Evolutionary conservation across 2,113 vertebrate species (phyloP), one percentile per base, ranked within the genome.

Genomic region (Tenebrosternarchus preto): DNA sequence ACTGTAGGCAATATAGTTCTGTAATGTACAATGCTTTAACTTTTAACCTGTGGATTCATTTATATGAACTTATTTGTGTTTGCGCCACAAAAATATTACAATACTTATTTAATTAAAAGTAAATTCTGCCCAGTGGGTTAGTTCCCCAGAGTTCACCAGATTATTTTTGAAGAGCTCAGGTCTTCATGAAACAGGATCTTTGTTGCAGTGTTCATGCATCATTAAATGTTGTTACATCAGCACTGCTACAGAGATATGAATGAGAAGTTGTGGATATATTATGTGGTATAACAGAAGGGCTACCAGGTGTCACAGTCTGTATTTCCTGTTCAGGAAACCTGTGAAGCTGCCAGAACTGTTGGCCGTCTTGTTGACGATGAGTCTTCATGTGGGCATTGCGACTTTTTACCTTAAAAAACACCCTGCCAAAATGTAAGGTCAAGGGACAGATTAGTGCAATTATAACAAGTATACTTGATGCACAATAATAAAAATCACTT

Each of bases 311-410:
- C 67, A 46, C 5, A 61, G 27, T 78, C 39, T 50, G 25, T 2
- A 61, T 71, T 68, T 69, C 76, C 77, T 76, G 80, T 39, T 77
- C 80, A 69, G 77, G 39, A 73, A 63, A 43, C 19, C 61, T 68
- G 15, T 36, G 29, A 27, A 79, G 50, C 25, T 78, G 80, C 85
- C 80, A 80, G 15, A 83, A 43, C n/a, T 69, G 81, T 71, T 92
- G 89, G n/a, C 95, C 95, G 72, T 96, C 95, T 25, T 95, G 89
- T 87, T 95, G 95, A 29, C 94, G 89, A 88, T 96, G 95, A 3
- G 93, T 95, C 85, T 96, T 96, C 95, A 96, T 96, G 87, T 96
- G 95, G 8, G 95, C 95, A 4, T 96, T 96, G 53, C 95, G 94
- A 87, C 95, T 96, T 91, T 96, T 96, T 87, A 96, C 95, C 91